A percentile compares a stretch with the other conserved stretches of the same genome.
These are phyloP conservation scores for Drosophila testacea DNA, from an alignment of 2,888 invertebrate species.

Conservation along the genomic window DNA sequence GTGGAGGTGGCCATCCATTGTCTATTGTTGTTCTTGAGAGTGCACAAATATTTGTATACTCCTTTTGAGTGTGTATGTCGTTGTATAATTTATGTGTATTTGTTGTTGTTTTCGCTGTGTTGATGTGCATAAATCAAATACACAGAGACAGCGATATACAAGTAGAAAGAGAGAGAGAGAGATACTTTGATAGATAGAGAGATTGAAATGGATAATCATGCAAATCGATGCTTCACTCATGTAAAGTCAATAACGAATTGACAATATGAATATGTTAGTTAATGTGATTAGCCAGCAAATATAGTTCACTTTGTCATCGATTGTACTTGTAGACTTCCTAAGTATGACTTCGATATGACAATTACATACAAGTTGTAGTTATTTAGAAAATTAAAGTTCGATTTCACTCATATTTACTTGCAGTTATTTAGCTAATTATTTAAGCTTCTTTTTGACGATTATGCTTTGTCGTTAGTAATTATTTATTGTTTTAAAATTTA, in stretches of 20 bases:
- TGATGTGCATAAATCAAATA: conserved; percentile 65
- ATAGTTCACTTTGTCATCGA: conserved; percentile 16
- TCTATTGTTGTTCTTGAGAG: conserved; percentile 63
- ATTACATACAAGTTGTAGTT: background rate
- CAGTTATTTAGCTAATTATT: no score
- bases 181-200: conserved; percentile 3
- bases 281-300: conserved; percentile 24
- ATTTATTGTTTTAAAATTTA: no score
- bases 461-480: no score
- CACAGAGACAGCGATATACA: conserved; percentile 12
- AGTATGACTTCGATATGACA: conserved; percentile 1
- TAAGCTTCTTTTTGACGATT: no score
- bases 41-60: conserved; percentile 73
- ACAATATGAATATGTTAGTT: conserved; percentile 19
- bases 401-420: no score
- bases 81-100: conserved; percentile 54
- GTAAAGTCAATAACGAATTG: conserved; percentile 55
- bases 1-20: conserved; percentile 51
- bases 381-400: no score
- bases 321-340: background rate
- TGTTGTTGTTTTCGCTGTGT: conserved; percentile 43
- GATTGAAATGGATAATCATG: conserved; percentile 19
- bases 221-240: conserved; percentile 23
- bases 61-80: conserved; percentile 46
- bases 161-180: background rate